Conservation (phyloP, 2,888 invertebrate genomes). For the Gastracanthus pulcherrimus region DNA sequence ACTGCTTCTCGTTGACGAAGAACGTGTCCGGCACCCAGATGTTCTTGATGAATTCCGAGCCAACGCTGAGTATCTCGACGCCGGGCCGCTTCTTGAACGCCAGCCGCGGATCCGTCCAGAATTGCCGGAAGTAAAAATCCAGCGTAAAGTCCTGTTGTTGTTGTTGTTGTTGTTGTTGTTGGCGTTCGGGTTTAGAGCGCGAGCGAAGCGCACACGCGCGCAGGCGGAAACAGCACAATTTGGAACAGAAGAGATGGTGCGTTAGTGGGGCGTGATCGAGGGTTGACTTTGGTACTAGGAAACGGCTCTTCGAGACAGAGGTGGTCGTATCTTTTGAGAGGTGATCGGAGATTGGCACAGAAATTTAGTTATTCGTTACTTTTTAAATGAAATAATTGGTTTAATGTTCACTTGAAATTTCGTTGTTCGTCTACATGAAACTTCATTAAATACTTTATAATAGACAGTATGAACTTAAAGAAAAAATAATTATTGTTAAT, state of each 20-base stretch:
- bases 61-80: slow-evolving; percentile 94
- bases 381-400: neutral
- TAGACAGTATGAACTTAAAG: too few relatives aligned
- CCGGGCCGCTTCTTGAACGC: slow-evolving; percentile 94
- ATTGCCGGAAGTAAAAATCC: slow-evolving; percentile 99
- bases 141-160: slow-evolving; percentile 93
- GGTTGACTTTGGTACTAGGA: neutral
- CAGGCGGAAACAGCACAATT: slow-evolving; percentile 13
- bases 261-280: neutral
- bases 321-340: neutral
- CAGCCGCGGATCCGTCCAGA: slow-evolving; percentile 97
- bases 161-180: neutral
- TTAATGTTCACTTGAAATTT: too few relatives aligned
- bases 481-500: too few relatives aligned
- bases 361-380: neutral
- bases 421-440: too few relatives aligned
- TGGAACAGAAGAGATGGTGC: neutral
- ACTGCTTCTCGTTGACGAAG: slow-evolving; percentile 99
- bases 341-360: neutral
- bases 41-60: slow-evolving; percentile 96
- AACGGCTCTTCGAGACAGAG: slow-evolving; percentile 16
- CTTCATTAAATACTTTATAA: too few relatives aligned
- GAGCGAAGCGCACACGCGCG: neutral
- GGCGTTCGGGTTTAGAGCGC: too few relatives aligned
- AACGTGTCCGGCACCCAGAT: slow-evolving; percentile 99